Evolutionary conservation across 2,113 vertebrate genomes (phyloP).

Genomic region (Mormyrus iriodes): DNA sequence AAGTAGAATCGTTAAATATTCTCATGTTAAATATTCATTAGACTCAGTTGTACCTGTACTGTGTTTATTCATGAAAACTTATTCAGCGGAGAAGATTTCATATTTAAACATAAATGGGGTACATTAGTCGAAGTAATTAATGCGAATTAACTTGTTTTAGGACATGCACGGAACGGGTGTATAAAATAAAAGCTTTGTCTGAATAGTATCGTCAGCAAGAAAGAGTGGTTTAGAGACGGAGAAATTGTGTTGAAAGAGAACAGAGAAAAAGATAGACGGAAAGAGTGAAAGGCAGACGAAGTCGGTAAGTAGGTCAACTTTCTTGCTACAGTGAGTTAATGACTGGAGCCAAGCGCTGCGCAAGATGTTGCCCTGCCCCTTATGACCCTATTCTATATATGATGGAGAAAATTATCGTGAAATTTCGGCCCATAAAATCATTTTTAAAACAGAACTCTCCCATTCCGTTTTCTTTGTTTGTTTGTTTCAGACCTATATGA

Average conservation of each 20-base stretch:
- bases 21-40: neutral
- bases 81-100: neutral
- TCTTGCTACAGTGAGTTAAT: conserved; percentile 61
- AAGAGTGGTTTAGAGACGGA: neutral
- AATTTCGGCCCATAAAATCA: neutral
- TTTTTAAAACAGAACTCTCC: neutral
- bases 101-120: neutral
- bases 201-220: neutral
- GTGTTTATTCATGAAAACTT: neutral
- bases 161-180: neutral
- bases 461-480: neutral
- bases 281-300: conserved; percentile 45
- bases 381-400: neutral
- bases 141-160: neutral
- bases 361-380: neutral
- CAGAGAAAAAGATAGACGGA: conserved; percentile 14
- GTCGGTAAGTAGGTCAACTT: conserved; percentile 63
- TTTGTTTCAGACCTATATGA: neutral
- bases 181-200: neutral
- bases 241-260: neutral
- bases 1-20: neutral
- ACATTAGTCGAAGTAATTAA: neutral
- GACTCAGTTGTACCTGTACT: neutral
- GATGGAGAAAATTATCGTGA: neutral
- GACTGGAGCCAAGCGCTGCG: conserved; percentile 25